Conservation (phyloP, 2,113 vertebrate species). For the Crotophaga sulcirostris region DNA sequence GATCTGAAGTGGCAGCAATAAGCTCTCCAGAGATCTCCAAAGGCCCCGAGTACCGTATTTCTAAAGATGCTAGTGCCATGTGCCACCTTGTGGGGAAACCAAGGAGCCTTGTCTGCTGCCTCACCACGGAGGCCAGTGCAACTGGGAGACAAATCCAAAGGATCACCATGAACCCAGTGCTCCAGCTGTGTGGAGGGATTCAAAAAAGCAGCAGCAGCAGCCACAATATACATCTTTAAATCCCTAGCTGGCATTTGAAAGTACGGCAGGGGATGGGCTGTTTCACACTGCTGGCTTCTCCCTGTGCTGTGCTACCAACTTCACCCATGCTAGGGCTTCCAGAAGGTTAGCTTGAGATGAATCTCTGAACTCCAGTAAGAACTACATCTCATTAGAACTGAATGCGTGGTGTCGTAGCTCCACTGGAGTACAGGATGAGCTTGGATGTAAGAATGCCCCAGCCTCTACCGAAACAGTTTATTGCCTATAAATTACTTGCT, state of each 20-base stretch:
- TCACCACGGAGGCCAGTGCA: neutral
- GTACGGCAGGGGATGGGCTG: neutral
- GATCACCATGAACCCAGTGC: neutral
- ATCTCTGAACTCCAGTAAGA: neutral
- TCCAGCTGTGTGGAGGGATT: neutral
- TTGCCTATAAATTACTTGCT: neutral
- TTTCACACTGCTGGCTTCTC: neutral
- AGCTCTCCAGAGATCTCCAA: neutral
- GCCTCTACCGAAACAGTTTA: neutral
- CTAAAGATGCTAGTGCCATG: neutral
- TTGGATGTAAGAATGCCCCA: neutral
- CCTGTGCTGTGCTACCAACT: neutral
- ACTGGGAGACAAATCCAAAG: neutral
- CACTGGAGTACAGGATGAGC: neutral
- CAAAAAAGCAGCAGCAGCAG: neutral
- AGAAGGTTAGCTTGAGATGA: neutral
- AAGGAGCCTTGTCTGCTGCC: neutral
- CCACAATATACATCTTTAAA: neutral
- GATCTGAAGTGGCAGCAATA: conserved; percentile 24
- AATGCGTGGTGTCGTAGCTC: neutral
- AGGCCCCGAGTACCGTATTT: neutral
- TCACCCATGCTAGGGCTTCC: neutral
- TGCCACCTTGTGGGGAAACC: conserved; percentile 69
- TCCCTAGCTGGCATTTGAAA: neutral
- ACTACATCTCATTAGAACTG: neutral